Evolutionary conservation across 2,797 vertebrate species (phyloP), one percentile per base, ranked within the genome.

Genomic region (Lagorchestes hirsutus): DNA sequence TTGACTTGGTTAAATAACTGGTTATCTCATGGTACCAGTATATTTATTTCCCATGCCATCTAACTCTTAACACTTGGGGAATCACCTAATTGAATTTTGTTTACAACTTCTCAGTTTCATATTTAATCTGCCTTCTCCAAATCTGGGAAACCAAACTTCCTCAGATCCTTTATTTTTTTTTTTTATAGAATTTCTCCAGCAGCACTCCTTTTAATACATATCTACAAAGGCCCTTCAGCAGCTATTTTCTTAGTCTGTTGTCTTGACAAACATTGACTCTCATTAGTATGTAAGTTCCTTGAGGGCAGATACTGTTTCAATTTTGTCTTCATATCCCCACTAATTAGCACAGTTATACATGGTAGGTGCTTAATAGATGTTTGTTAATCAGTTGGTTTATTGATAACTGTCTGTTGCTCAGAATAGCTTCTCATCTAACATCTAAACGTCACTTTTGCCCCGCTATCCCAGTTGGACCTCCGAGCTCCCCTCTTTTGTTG

Each of bases 101-200:
- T 46, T 93, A 91, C 5, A 94, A 50, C 28, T 29, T n/a, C 52
- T 90, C 52, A 50, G 11, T 92, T 93, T 95, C 87, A 67, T 10
- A 91, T 40, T 10, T 92, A 93, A 93, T 59, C 16, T 87, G 31
- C 27, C 3, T 52, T 91, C 40, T 82, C 40, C 90, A 18, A 93
- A 91, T 46, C 94, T 96, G 16, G 54, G 56, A 4, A 46, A 62
- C 56, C 91, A 1, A 54, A 90, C 92, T 93, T 95, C 94, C 54
- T 94, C 93, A 74, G 54, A 34, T 93, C 54, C 93, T 91, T 91
- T 46, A 91, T 92, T 54, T 34, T 59, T 57, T 46, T 18, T 34
- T 91, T 87, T 92, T 58, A n/a, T n/a, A 34, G 34, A n/a, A 92
- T 96, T 58, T 94, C 27, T 55, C 55, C 91, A 67, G 34, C 34